Evolutionary conservation across 2,113 vertebrate genomes (phyloP).

Genomic region (Entelurus aequoreus): DNA sequence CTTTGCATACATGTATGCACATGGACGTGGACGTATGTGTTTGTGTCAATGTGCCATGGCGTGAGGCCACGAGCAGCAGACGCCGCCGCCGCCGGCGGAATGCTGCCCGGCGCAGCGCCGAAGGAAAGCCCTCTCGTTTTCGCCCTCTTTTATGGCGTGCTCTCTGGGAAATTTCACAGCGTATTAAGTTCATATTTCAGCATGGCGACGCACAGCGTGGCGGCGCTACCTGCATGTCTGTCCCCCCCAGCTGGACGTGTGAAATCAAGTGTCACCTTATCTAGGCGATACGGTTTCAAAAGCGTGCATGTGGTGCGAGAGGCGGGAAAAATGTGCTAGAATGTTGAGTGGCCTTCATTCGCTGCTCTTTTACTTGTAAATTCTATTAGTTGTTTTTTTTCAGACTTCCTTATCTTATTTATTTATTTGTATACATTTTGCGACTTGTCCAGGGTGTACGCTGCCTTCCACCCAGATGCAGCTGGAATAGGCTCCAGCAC

Average conservation of each 20-base stretch:
- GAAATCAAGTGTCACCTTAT: constrained; percentile 48
- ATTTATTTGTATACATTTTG: too few species aligned
- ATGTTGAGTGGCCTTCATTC: not conserved
- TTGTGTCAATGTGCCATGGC: constrained; percentile 37
- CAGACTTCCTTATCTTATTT: too few species aligned
- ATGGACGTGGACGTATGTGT: constrained; percentile 26
- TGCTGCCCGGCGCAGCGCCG: constrained; percentile 43
- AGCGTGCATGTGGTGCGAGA: constrained; percentile 20
- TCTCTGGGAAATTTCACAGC: constrained; percentile 57
- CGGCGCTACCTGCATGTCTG: constrained; percentile 50
- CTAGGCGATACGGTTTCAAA: constrained; percentile 45
- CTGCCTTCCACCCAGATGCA: too few species aligned
- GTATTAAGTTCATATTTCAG: constrained; percentile 63
- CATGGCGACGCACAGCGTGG: constrained; percentile 44
- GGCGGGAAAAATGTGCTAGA: constrained; percentile 2
- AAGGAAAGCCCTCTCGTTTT: constrained; percentile 51
- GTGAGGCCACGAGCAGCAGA: constrained; percentile 50
- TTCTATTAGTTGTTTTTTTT: constrained; percentile 29
- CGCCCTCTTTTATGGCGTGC: constrained; percentile 41
- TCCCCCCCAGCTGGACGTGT: constrained; percentile 31
- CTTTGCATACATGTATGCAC: constrained; percentile 37
- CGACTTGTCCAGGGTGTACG: too few species aligned
- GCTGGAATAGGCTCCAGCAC: too few species aligned
- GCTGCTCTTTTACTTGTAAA: not conserved
- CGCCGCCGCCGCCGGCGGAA: constrained; percentile 51